phyloP scores from a whole-genome alignment of 1,140 invertebrate species.

The Metopolophium dirhodum region DNA sequence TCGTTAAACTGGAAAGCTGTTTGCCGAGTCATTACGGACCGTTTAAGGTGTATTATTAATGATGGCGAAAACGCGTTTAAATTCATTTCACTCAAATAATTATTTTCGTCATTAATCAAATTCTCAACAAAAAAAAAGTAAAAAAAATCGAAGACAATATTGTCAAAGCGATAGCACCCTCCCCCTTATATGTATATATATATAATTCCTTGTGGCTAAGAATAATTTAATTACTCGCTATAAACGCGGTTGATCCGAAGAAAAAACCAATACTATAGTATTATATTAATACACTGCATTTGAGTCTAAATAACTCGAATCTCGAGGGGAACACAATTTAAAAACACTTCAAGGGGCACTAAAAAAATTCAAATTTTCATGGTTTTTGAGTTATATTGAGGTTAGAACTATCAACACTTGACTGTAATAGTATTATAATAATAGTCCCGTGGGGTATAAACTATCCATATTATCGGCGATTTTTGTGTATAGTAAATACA shows the following conservation, averaged over 20 bases:
- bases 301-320: too few species aligned
- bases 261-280: background rate
- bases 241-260: background rate
- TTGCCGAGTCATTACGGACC: background rate
- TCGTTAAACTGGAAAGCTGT: background rate
- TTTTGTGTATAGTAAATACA: background rate
- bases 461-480: background rate
- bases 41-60: constrained; percentile 29
- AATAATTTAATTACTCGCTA: background rate
- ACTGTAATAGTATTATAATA: too few species aligned
- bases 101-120: constrained; percentile 28
- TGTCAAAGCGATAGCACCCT: too few species aligned
- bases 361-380: too few species aligned
- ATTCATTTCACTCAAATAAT: background rate
- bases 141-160: background rate
- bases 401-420: too few species aligned
- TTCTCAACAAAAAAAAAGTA: background rate
- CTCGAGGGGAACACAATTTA: too few species aligned
- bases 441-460: background rate
- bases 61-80: background rate
- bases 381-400: too few species aligned
- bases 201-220: background rate
- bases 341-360: too few species aligned
- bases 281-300: too few species aligned
- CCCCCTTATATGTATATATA: background rate